These are phyloP conservation scores for Petrolisthes cinctipes DNA, from an alignment of 2,888 invertebrate species.

Conservation along the genomic window DNA sequence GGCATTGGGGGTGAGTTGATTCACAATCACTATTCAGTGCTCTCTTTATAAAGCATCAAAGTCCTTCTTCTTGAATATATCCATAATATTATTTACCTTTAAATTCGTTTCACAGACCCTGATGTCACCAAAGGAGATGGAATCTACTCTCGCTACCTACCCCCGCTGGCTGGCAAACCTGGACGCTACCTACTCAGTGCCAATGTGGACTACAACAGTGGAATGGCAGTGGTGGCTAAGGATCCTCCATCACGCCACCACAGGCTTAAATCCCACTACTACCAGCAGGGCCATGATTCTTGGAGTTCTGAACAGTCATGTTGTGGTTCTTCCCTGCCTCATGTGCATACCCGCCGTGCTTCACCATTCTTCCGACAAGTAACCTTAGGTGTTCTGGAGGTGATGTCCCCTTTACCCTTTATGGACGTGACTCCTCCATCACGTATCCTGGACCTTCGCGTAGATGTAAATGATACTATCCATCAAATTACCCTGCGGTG, in stretches of 20 bases:
- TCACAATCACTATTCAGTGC: not conserved
- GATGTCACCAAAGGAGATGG: conserved; percentile 78
- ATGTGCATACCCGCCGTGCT: conserved; percentile 42
- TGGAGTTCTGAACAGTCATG: conserved; percentile 67
- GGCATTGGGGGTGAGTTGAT: conserved; percentile 73
- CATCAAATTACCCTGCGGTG: conserved; percentile 74
- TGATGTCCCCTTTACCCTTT: conserved; percentile 29
- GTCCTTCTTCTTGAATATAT: not conserved
- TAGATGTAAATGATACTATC: conserved; percentile 71
- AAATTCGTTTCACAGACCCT: conserved; percentile 72
- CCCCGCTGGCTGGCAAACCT: conserved; percentile 33
- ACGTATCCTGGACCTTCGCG: conserved; percentile 74
- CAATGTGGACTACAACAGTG: conserved; percentile 53
- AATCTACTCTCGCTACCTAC: conserved; percentile 76
- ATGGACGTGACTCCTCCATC: conserved; percentile 69
- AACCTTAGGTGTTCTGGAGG: conserved; percentile 50
- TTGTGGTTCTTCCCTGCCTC: conserved; percentile 59
- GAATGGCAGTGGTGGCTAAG: conserved; percentile 54
- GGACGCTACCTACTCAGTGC: conserved; percentile 55
- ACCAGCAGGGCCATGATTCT: not conserved
- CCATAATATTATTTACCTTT: not conserved
- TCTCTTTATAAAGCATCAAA: not conserved
- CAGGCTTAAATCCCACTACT: conserved; percentile 23
- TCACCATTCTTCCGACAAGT: conserved; percentile 52
- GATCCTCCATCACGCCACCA: conserved; percentile 33